Evolutionary conservation across 2,797 vertebrate species (phyloP), one percentile per base, ranked within the genome.

Genomic region (Salarias fasciatus): DNA sequence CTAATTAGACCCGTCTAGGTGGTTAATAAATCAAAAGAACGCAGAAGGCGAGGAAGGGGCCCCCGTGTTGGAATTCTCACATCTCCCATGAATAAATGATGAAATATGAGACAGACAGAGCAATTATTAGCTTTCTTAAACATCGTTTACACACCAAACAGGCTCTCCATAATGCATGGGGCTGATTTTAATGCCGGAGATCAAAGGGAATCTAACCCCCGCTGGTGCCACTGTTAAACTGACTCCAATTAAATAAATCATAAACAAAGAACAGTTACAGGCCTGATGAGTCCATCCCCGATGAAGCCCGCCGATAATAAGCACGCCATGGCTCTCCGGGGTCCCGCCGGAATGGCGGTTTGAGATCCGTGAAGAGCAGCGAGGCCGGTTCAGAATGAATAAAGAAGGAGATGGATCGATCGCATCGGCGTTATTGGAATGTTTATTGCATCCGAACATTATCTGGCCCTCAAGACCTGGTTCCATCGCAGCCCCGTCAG

Each of bases 121-220:
- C 77, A 85, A 90, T 91, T 88, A 92, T 92, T 92, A 85, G 72
- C 76, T 89, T 91, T 89, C 83, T 90, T 88, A 89, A 89, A 88
- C 84, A 84, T 82, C 64, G 74, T 85, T 88, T 87, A 88, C 73
- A 66, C 78, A 73, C 72, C 79, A 87, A 88, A 83, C 84, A 83
- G 73, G 13, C 63, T 63, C 56, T 84, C 72, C 80, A 86, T 88
- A 85, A 88, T 80, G 66, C 82, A 87, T 75, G 65, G 56, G 11
- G 63, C 53, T 84, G 83, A 83, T 87, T 89, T 86, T 75, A 80
- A 83, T 77, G 78, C 56, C 0, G 15, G 24, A 76, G 83, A 89
- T 89, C 77, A 90, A 88, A 91, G 72, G 49, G 46, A 73, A 75
- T 63, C 77, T 53, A 50, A 68, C 48, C 42, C 79, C 81, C 79